These are phyloP conservation scores for Pampusana beccarii DNA, from an alignment of 2,113 vertebrate species.

Conservation along the genomic window DNA sequence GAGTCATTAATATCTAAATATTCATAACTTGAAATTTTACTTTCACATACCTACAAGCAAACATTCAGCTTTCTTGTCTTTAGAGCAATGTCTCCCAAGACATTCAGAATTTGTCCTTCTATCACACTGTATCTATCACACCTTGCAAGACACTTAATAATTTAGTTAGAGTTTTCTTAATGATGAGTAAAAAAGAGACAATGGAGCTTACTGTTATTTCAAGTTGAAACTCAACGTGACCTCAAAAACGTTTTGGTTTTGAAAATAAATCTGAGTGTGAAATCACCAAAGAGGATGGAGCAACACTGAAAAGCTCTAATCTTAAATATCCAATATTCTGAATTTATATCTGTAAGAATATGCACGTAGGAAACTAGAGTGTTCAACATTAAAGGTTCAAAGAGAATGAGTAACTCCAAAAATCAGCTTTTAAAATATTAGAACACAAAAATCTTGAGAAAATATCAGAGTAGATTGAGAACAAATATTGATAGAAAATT, in stretches of 20 bases:
- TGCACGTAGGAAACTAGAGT: background rate
- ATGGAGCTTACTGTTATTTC: background rate
- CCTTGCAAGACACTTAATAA: background rate
- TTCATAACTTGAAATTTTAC: background rate
- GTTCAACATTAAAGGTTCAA: background rate
- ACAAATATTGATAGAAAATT: background rate
- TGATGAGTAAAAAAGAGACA: background rate
- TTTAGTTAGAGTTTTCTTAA: background rate
- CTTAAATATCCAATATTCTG: background rate
- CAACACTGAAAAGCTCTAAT: background rate
- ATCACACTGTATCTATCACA: too few species aligned
- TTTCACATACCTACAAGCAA: background rate
- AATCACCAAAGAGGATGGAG: background rate
- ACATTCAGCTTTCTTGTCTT: background rate
- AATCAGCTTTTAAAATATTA: background rate
- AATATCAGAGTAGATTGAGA: background rate
- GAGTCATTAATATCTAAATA: background rate
- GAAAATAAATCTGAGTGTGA: background rate
- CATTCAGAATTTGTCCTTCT: too few species aligned
- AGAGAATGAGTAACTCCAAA: background rate
- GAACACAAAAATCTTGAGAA: background rate
- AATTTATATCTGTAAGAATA: background rate
- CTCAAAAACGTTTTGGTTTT: background rate
- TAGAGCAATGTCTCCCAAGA: too few species aligned
- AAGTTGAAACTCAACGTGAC: background rate